Conservation (phyloP, 1,140 invertebrate genomes). For the Aphaenogaster floridana region DNA sequence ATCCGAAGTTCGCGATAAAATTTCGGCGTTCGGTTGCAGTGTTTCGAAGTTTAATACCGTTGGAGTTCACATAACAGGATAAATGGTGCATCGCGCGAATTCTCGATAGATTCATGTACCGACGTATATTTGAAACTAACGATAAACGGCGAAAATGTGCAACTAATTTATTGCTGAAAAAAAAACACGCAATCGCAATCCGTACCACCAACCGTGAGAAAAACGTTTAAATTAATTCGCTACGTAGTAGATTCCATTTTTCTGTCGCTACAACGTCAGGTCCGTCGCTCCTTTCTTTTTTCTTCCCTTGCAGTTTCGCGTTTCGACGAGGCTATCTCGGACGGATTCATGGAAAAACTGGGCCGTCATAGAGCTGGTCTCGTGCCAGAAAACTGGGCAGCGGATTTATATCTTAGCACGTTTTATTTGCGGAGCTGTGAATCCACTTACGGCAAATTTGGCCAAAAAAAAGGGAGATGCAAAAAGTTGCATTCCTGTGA, state of each 20-base stretch:
- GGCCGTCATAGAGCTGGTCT: slow-evolving; percentile 49
- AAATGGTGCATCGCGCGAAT: slow-evolving; percentile 6
- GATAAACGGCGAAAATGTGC: neutral
- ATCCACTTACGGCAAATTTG: slow-evolving; percentile 41
- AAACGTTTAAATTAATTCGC: slow-evolving; percentile 43
- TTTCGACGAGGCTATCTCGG: slow-evolving; percentile 35
- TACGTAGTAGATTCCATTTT: slow-evolving; percentile 26
- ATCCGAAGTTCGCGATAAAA: slow-evolving; percentile 52
- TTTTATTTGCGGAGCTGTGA: slow-evolving; percentile 55
- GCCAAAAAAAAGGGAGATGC: neutral
- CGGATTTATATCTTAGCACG: slow-evolving; percentile 66
- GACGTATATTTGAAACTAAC: neutral
- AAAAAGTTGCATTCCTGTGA: slow-evolving; percentile 12
- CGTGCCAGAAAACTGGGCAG: slow-evolving; percentile 54
- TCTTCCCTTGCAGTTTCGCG: slow-evolving; percentile 20
- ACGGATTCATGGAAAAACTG: slow-evolving; percentile 52
- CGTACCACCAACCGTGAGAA: neutral
- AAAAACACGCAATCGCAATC: neutral
- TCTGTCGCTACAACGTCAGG: slow-evolving; percentile 7
- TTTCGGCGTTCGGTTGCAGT: neutral
- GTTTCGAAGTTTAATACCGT: slow-evolving; percentile 43
- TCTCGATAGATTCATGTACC: neutral
- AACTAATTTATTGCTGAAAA: neutral
- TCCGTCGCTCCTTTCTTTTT: neutral
- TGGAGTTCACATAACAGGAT: slow-evolving; percentile 9